Percentiles rank a stretch among this genome's conserved stretches.
phyloP scores from a whole-genome alignment of 2,888 invertebrate species.

The Melieria omissa region DNA sequence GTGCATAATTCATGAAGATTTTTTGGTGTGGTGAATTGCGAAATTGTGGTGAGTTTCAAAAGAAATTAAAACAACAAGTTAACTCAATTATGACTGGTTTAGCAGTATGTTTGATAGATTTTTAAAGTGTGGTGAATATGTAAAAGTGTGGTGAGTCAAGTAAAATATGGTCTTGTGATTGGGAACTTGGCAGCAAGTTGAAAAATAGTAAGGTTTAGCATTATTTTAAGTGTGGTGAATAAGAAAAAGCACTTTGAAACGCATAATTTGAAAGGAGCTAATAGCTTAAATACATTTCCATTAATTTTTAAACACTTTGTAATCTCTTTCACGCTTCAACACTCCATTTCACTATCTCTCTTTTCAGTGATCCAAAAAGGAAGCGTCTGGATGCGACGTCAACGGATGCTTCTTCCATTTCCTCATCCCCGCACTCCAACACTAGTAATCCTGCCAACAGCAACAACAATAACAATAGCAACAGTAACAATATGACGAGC shows the following conservation, averaged over 20 bases:
- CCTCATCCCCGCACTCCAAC: slow-evolving; percentile 41
- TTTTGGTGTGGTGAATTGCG: no score
- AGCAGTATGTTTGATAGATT: no score
- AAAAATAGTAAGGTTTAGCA: not conserved
- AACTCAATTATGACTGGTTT: no score
- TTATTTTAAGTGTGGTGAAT: not conserved
- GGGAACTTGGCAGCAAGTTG: no score
- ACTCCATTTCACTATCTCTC: slow-evolving; percentile 7
- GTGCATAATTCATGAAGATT: no score
- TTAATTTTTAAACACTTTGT: slow-evolving; percentile 15
- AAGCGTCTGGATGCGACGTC: slow-evolving; percentile 56
- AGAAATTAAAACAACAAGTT: no score
- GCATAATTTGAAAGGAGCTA: not conserved
- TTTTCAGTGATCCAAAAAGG: slow-evolving; percentile 64
- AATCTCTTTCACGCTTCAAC: slow-evolving; percentile 4
- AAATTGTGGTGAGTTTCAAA: no score
- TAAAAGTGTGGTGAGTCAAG: no score
- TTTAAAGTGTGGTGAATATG: no score
- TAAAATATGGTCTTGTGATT: no score
- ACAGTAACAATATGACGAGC: slow-evolving; percentile 38
- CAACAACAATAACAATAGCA: slow-evolving; percentile 43
- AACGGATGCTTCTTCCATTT: slow-evolving; percentile 30
- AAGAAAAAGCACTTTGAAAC: not conserved
- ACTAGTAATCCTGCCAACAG: slow-evolving; percentile 51
- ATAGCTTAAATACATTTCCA: not conserved